Conservation (phyloP, 2,888 invertebrate genomes). For the Drosophila histrio region DNA sequence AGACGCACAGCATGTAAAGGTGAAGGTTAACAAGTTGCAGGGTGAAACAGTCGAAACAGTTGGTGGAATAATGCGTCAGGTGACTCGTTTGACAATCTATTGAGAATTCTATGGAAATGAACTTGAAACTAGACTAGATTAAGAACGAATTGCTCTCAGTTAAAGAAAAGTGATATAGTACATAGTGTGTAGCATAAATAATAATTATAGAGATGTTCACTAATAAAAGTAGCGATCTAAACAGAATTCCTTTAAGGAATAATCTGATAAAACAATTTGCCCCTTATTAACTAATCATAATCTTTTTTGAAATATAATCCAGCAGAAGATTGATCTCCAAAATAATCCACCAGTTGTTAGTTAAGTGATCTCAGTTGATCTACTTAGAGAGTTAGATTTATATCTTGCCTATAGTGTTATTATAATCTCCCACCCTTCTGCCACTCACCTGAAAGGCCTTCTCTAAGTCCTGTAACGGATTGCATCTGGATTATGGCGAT, state of each 20-base stretch:
- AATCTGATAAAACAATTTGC: background rate
- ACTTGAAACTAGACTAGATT: slow-evolving; percentile 35
- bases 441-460: slow-evolving; percentile 63
- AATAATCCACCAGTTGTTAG: background rate
- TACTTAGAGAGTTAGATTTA: background rate
- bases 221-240: no score
- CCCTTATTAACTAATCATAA: background rate
- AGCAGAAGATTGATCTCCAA: background rate
- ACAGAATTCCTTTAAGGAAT: no score
- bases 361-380: background rate
- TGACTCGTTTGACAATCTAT: slow-evolving; percentile 29
- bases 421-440: background rate
- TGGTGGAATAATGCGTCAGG: slow-evolving; percentile 21
- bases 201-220: no score
- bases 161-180: no score
- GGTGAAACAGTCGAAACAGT: slow-evolving; percentile 42
- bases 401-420: background rate
- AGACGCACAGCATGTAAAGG: slow-evolving; percentile 26
- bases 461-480: slow-evolving; percentile 31
- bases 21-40: slow-evolving; percentile 53
- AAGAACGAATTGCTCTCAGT: background rate
- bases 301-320: background rate
- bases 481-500: slow-evolving; percentile 47
- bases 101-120: slow-evolving; percentile 27
- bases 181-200: no score